Percentiles rank a stretch among this genome's conserved stretches.
phyloP scores from a whole-genome alignment of 1,140 invertebrate genomes.

The Neelides sp. region DNA sequence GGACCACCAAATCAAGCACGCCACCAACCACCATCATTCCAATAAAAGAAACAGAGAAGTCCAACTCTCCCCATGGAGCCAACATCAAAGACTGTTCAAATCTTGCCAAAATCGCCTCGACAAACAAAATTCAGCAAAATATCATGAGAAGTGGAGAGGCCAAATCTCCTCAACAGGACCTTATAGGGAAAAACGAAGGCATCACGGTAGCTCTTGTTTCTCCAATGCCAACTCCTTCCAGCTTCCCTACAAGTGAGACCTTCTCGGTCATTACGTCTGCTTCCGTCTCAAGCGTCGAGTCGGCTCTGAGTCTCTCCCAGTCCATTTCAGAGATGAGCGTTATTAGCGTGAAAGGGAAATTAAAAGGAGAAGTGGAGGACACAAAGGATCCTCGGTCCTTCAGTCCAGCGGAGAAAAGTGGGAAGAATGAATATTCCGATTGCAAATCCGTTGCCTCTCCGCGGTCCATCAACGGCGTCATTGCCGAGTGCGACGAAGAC shows the following conservation, averaged over 20 bases:
- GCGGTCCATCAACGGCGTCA: slow-evolving; percentile 32
- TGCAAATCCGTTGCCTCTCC: no score
- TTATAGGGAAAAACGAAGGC: slow-evolving; percentile 22
- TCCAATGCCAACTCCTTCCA: no score
- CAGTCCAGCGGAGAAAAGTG: neutral
- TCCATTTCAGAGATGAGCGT: no score
- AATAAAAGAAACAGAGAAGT: no score
- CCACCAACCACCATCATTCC: slow-evolving; percentile 21
- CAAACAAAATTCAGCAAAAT: no score
- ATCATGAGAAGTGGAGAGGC: no score
- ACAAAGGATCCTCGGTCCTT: no score
- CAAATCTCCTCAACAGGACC: no score
- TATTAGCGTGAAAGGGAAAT: no score
- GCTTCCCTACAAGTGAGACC: slow-evolving; percentile 15
- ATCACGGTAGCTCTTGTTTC: slow-evolving; percentile 58
- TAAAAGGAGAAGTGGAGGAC: no score
- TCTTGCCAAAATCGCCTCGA: slow-evolving; percentile 31
- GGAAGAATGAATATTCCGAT: no score
- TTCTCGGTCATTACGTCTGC: slow-evolving; percentile 30
- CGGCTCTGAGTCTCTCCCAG: slow-evolving; percentile 17
- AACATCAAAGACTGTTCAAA: slow-evolving; percentile 11
- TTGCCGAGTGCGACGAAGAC: slow-evolving; percentile 49
- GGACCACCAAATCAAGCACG: slow-evolving; percentile 45
- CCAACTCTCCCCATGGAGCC: neutral
- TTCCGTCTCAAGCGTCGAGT: slow-evolving; percentile 27